These are phyloP conservation scores for Myiozetetes cayanensis DNA, from an alignment of 2,113 vertebrate genomes.

Conservation along the genomic window DNA sequence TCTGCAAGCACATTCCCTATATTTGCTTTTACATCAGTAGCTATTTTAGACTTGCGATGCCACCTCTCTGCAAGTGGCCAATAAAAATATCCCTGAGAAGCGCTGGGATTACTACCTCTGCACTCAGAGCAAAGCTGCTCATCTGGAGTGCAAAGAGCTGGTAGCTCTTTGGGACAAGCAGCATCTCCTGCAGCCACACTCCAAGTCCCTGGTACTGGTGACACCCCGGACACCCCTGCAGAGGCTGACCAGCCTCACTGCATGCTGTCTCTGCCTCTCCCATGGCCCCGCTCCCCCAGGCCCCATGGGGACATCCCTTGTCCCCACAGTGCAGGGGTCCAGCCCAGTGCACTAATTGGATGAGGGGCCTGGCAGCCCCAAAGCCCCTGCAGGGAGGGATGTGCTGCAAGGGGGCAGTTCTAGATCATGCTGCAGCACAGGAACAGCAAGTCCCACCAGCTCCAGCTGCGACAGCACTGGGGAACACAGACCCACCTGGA, in stretches of 20 bases:
- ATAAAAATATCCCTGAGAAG: constrained; percentile 35
- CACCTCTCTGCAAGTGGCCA: background rate
- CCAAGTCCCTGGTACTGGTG: rapidly evolving
- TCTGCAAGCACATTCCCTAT: constrained; percentile 9
- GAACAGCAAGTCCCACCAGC: background rate
- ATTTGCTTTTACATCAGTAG: background rate
- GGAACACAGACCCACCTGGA: rapidly evolving
- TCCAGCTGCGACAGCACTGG: rapidly evolving
- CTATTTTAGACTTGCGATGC: constrained; percentile 32
- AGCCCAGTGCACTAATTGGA: rapidly evolving
- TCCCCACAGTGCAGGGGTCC: rapidly evolving
- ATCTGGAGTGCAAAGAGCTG: background rate
- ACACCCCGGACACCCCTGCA: rapidly evolving
- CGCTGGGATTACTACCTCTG: background rate
- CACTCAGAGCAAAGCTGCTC: background rate
- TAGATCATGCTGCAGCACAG: background rate
- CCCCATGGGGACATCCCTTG: rapidly evolving
- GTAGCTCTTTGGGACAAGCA: background rate
- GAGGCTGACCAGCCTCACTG: background rate
- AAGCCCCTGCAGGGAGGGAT: background rate
- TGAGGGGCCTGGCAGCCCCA: background rate
- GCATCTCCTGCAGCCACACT: rapidly evolving
- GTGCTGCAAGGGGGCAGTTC: background rate
- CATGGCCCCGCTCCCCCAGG: rapidly evolving
- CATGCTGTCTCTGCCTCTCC: rapidly evolving